phyloP scores from a whole-genome alignment of 2,888 invertebrate species.

The Ceramica pisi region DNA sequence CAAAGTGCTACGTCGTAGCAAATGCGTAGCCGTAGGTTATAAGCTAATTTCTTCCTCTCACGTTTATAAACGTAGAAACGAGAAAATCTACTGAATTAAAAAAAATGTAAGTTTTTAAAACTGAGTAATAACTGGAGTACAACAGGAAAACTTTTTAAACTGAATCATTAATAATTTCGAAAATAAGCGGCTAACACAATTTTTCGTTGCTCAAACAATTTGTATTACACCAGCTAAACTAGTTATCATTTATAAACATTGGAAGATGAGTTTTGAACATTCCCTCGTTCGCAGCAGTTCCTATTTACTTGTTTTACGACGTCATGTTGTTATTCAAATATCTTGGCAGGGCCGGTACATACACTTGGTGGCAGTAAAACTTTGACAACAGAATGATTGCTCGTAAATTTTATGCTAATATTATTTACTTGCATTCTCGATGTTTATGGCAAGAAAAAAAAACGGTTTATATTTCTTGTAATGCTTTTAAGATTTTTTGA shows the following conservation, averaged over 20 bases:
- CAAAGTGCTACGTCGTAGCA: conserved; percentile 36
- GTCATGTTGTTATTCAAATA: conserved; percentile 67
- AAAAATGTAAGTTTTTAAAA: neutral
- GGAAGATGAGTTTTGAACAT: conserved; percentile 56
- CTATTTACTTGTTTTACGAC: conserved; percentile 61
- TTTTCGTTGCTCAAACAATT: conserved; percentile 5
- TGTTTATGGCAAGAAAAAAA: conserved; percentile 24
- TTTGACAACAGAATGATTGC: conserved; percentile 63
- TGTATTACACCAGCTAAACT: conserved; percentile 26
- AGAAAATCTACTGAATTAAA: neutral
- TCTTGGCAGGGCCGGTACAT: conserved; percentile 57
- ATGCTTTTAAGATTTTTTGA: neutral
- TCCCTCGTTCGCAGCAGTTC: conserved; percentile 39
- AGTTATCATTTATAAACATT: conserved; percentile 53
- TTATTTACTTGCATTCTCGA: conserved; percentile 59
- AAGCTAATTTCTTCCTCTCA: neutral
- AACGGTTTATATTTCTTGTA: neutral
- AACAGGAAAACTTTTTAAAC: conserved; percentile 17
- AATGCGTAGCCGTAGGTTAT: neutral
- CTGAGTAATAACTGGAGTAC: neutral
- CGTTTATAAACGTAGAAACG: neutral
- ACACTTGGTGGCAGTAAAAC: conserved; percentile 55
- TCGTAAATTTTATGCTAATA: conserved; percentile 65
- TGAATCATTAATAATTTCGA: conserved; percentile 14
- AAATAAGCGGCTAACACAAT: conserved; percentile 22